Evolutionary conservation across 2,888 invertebrate species (phyloP).

Genomic region (Orthosia cruda): DNA sequence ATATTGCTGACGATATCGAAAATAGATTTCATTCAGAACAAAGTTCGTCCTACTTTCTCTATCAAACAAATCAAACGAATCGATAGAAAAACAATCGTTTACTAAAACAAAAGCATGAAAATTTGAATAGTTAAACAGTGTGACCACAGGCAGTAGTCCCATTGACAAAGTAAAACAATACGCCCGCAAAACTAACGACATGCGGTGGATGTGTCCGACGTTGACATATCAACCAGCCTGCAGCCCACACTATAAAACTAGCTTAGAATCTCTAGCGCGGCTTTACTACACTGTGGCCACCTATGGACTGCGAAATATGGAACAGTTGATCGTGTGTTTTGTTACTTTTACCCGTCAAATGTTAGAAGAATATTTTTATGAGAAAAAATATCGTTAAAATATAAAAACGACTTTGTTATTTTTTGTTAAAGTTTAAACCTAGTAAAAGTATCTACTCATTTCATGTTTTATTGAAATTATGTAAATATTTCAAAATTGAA

Average conservation of each 20-base stretch:
- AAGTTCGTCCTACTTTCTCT: background rate
- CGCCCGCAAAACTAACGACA: conserved; percentile 18
- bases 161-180: conserved; percentile 37
- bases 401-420: no score
- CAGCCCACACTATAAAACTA: conserved; percentile 10
- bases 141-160: background rate
- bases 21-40: conserved; percentile 10
- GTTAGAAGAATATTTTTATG: background rate
- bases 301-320: background rate
- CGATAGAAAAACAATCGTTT: conserved; percentile 6
- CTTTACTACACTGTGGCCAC: background rate
- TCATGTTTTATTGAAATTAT: background rate
- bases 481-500: background rate
- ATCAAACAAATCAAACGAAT: background rate
- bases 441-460: no score
- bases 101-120: conserved; percentile 16
- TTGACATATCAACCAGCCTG: conserved; percentile 9
- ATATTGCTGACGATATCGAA: background rate
- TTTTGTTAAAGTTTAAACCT: no score
- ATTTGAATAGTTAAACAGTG: conserved; percentile 18
- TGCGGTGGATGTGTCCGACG: conserved; percentile 23
- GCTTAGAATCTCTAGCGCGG: conserved; percentile 1
- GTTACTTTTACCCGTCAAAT: background rate
- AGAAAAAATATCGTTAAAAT: no score
- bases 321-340: background rate